A percentile compares a stretch with the other conserved stretches of the same genome.
Conservation (phyloP, 2,888 invertebrate genomes). For the Noctua pronuba region DNA sequence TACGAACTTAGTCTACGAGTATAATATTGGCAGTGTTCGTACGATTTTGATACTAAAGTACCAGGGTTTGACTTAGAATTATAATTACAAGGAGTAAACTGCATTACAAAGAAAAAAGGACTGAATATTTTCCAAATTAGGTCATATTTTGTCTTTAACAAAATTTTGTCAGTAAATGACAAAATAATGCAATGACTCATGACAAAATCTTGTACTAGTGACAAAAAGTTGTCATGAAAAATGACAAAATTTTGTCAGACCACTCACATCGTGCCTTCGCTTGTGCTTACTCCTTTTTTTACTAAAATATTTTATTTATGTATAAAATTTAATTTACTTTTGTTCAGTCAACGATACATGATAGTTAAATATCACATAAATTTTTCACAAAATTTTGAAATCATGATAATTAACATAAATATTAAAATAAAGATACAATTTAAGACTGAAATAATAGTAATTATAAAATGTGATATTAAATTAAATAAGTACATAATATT, state of each 20-base stretch:
- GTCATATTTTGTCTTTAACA: constrained; percentile 41
- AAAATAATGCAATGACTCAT: constrained; percentile 46
- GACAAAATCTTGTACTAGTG: constrained; percentile 44
- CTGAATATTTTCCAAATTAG: constrained; percentile 15
- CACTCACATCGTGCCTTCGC: constrained; percentile 18
- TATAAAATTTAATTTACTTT: constrained; percentile 67
- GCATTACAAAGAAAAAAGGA: constrained; percentile 22
- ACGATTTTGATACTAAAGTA: constrained; percentile 67
- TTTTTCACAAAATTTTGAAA: constrained; percentile 53
- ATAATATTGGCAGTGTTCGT: constrained; percentile 81
- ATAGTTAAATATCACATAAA: constrained; percentile 63
- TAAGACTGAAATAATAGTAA: constrained; percentile 45
- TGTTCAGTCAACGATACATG: constrained; percentile 73
- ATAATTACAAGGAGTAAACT: constrained; percentile 61
- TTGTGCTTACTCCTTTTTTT: constrained; percentile 41
- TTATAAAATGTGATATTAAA: constrained; percentile 23
- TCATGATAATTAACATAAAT: constrained; percentile 36
- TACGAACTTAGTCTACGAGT: constrained; percentile 68
- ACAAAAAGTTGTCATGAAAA: constrained; percentile 51
- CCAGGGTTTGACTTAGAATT: constrained; percentile 68
- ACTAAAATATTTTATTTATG: constrained; percentile 51
- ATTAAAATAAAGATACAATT: constrained; percentile 29
- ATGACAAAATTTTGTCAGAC: constrained; percentile 39
- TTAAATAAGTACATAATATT: constrained; percentile 29
- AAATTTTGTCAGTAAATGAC: constrained; percentile 38